These are phyloP conservation scores for Boloria euphrosyne DNA, from an alignment of 2,888 invertebrate genomes.

Conservation along the genomic window DNA sequence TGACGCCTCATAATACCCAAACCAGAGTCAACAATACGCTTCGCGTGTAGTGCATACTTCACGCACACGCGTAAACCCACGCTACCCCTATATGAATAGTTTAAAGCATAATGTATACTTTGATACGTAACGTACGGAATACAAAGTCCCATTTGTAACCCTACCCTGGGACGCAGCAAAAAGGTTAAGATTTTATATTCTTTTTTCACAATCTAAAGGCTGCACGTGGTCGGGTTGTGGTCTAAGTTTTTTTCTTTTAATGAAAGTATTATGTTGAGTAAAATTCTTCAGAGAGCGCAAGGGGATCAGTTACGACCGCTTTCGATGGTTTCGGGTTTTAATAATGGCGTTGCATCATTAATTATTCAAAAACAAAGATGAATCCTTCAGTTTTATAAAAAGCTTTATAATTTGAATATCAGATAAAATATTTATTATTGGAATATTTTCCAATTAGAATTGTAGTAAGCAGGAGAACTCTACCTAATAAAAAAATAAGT, in stretches of 20 bases:
- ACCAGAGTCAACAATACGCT: slow-evolving; percentile 36
- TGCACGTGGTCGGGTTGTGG: slow-evolving; percentile 81
- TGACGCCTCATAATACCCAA: slow-evolving; percentile 27
- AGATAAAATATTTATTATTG: slow-evolving; percentile 1
- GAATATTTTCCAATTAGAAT: slow-evolving; percentile 21
- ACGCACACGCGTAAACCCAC: slow-evolving; percentile 48
- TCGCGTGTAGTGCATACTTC: slow-evolving; percentile 61
- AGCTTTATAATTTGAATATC: background rate
- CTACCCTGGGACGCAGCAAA: slow-evolving; percentile 72
- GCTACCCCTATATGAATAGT: slow-evolving; percentile 40
- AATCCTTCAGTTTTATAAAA: too few species aligned
- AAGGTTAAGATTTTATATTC: slow-evolving; percentile 64
- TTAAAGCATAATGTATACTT: slow-evolving; percentile 43
- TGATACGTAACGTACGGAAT: slow-evolving; percentile 56
- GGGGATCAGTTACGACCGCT: slow-evolving; percentile 61
- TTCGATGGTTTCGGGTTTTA: slow-evolving; percentile 44
- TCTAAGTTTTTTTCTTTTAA: slow-evolving; percentile 66
- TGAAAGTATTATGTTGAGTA: slow-evolving; percentile 73
- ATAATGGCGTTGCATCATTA: slow-evolving; percentile 35
- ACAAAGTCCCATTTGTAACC: slow-evolving; percentile 76
- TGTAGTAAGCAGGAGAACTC: background rate
- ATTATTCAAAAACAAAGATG: slow-evolving; percentile 23
- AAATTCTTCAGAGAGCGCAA: slow-evolving; percentile 61
- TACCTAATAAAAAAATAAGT: too few species aligned
- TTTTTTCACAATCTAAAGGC: slow-evolving; percentile 63